Conservation (phyloP, 2,113 vertebrate genomes). For the Pachycephala philippinensis region DNA sequence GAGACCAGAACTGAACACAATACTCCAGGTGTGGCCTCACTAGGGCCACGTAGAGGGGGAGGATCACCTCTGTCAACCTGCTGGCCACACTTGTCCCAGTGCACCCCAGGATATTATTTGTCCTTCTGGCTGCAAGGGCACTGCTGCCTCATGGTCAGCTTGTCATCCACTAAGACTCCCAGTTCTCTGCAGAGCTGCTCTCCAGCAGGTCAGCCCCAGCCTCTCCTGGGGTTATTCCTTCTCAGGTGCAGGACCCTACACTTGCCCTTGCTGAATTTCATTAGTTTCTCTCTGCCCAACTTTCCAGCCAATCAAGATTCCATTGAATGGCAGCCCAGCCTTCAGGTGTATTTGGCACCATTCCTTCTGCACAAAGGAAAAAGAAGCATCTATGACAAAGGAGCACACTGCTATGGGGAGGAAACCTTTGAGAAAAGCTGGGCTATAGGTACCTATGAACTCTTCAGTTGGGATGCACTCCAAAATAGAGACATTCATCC, state of each 20-base stretch:
- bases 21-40: neutral
- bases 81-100: neutral
- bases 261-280: neutral
- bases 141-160: neutral
- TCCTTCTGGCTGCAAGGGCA: neutral
- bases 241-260: neutral
- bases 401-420: neutral
- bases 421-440: neutral
- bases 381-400: neutral
- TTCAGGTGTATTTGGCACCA: neutral
- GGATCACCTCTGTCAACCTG: neutral
- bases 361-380: neutral
- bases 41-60: neutral
- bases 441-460: neutral
- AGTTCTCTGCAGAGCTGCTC: neutral
- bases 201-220: neutral
- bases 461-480: neutral
- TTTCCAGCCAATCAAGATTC: neutral
- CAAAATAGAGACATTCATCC: neutral
- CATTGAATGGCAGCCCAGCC: accelerated
- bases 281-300: neutral
- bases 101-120: neutral
- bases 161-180: neutral
- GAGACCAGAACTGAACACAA: neutral
- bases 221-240: neutral